A percentile compares a stretch with the other conserved stretches of the same genome.
These are phyloP conservation scores for Hydractinia symbiolongicarpus DNA, from an alignment of 30 jellyfish, hydroid and myxozoan species.

Conservation along the genomic window DNA sequence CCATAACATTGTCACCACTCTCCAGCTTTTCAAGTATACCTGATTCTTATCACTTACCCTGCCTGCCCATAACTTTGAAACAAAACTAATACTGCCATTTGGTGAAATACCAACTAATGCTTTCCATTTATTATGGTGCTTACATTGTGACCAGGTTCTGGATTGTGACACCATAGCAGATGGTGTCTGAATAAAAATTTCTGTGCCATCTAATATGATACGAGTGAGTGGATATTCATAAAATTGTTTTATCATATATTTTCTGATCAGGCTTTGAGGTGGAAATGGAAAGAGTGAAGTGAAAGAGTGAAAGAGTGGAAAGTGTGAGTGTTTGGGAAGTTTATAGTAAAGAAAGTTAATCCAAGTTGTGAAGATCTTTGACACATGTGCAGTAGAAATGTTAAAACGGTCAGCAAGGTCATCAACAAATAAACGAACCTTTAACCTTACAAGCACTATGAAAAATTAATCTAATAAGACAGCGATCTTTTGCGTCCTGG, in stretches of 20 bases:
- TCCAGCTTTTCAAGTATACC: slow-evolving; percentile 13
- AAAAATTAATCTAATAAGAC: slow-evolving; percentile 15
- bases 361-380: slow-evolving; percentile 46
- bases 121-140: no score
- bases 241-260: slow-evolving; percentile 30
- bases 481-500: no score
- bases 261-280: slow-evolving; percentile 23
- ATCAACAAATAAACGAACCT: slow-evolving; percentile 46
- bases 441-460: slow-evolving; percentile 32
- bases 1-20: not conserved
- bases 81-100: slow-evolving; percentile 2
- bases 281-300: slow-evolving; percentile 51
- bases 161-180: slow-evolving; percentile 3
- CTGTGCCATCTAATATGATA: no score
- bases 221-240: no score
- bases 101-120: slow-evolving; percentile 16
- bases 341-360: slow-evolving; percentile 41
- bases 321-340: no score
- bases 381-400: slow-evolving; percentile 46
- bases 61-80: slow-evolving; percentile 3
- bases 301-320: slow-evolving; percentile 40
- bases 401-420: slow-evolving; percentile 54
- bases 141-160: slow-evolving; percentile 10
- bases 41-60: not conserved
- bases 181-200: not conserved